Evolutionary conservation across 2,888 invertebrate genomes (phyloP), one percentile per base, ranked within the genome.

Genomic region (Halictus ligatus): DNA sequence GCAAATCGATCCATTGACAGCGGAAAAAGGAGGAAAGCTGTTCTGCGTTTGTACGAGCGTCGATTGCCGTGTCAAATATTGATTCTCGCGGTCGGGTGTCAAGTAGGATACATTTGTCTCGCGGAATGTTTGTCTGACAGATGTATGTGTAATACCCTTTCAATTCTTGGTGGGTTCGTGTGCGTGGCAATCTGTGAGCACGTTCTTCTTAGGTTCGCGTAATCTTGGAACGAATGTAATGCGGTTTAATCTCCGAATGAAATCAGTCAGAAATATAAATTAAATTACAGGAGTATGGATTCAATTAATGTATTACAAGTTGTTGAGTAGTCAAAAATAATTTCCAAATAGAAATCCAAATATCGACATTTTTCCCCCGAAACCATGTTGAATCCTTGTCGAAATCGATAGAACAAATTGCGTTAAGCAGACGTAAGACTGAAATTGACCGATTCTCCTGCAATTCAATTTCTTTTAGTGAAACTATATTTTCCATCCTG

Each of bases 61-160:
- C 60, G 60, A 60, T 60, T 60, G 60, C 60, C 60, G 25, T 60
- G 60, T 60, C 60, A 60, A 60, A 60, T 60, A 60, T 60, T 60
- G 60, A 60, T 60, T 60, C 60, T 60, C 69, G 29, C 35, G 72
- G n/a, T 25, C 72, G 21, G 72, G 15, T 21, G 72, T 72, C 72
- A 15, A 72, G 21, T 29, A 46, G 40, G 48, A 15, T 46, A 54
- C 54, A 54, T 54, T 60, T 60, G 60, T 60, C 60, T 25, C 25
- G 10, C 1, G 35, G 6, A 35, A 43, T 40, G 40, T 43, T 60
- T 15, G 46, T 40, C 50, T 29, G 60, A 60, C 25, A 60, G 15
- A 60, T 60, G 25, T 60, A 60, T 60, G 25, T 15, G 60, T 60
- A 60, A 60, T 60, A 25, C 25, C 25, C 15, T 60, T 60, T 15